Percentiles rank a stretch among this genome's conserved stretches.
phyloP scores from a whole-genome alignment of 2,888 invertebrate species.

The Auanema freiburgensis region DNA sequence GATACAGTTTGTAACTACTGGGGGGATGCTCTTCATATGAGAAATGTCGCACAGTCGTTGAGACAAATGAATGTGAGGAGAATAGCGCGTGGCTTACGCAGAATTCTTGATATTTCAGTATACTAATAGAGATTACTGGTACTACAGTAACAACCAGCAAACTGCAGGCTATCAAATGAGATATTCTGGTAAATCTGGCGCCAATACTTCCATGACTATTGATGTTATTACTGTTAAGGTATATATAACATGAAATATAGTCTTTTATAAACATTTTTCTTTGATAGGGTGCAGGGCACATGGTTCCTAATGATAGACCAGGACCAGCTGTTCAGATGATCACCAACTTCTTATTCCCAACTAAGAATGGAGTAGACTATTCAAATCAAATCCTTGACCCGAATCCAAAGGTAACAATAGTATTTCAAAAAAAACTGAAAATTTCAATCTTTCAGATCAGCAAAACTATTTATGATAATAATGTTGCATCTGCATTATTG shows the following conservation, averaged over 20 bases:
- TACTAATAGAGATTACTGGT: neutral
- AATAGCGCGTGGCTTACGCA: neutral
- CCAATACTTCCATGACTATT: slow-evolving; percentile 2
- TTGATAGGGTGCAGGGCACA: slow-evolving; percentile 38
- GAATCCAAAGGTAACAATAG: slow-evolving; percentile 3
- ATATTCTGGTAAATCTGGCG: slow-evolving; percentile 3
- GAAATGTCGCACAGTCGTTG: slow-evolving; percentile 35
- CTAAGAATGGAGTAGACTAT: slow-evolving; percentile 21
- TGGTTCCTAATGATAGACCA: slow-evolving; percentile 40
- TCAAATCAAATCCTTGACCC: slow-evolving; percentile 9
- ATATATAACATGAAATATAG: neutral
- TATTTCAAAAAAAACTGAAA: too few species aligned
- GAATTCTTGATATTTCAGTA: neutral
- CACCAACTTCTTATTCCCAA: slow-evolving; percentile 34
- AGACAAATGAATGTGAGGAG: neutral
- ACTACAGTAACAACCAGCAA: slow-evolving; percentile 34
- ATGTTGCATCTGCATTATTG: too few species aligned
- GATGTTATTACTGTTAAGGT: slow-evolving; percentile 25
- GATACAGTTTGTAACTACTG: slow-evolving; percentile 47
- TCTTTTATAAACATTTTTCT: neutral
- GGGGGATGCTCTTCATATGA: slow-evolving; percentile 55
- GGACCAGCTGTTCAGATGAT: slow-evolving; percentile 42
- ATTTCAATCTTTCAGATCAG: too few species aligned
- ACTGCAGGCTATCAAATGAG: slow-evolving; percentile 43
- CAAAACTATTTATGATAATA: too few species aligned